Percentiles rank a stretch among this genome's conserved stretches.
phyloP scores from a whole-genome alignment of 2,888 invertebrate species.

The Oligia strigilis region DNA sequence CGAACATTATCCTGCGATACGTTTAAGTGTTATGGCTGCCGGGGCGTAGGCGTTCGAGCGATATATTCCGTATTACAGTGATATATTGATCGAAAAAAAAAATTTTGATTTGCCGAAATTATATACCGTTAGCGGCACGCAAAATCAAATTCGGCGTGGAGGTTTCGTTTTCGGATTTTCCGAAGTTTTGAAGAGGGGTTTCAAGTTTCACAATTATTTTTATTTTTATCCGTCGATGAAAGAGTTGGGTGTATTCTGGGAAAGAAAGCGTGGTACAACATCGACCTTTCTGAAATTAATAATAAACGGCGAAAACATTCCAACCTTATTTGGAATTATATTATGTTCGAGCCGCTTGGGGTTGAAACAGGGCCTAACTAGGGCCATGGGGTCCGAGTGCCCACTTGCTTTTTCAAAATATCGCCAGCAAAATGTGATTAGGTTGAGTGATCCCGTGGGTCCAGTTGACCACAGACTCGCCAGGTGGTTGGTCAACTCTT shows the following conservation, averaged over 20 bases:
- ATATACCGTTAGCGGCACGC: slow-evolving; percentile 37
- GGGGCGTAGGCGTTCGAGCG: slow-evolving; percentile 25
- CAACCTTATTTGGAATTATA: background rate
- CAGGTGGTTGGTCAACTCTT: too few relatives aligned
- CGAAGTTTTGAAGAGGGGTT: slow-evolving; percentile 29
- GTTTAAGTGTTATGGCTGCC: slow-evolving; percentile 74
- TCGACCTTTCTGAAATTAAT: background rate
- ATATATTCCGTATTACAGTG: slow-evolving; percentile 33
- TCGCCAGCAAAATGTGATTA: background rate
- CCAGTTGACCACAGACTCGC: too few relatives aligned
- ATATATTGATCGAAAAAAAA: slow-evolving; percentile 40
- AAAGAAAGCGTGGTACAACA: background rate
- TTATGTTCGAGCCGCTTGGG: background rate
- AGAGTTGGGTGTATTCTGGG: background rate
- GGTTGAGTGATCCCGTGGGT: too few relatives aligned
- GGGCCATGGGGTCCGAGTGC: too few relatives aligned
- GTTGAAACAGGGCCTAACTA: background rate
- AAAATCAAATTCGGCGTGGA: slow-evolving; percentile 28
- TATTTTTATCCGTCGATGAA: slow-evolving; percentile 11
- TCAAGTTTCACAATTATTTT: slow-evolving; percentile 38
- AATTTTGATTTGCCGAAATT: slow-evolving; percentile 55
- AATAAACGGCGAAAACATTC: background rate
- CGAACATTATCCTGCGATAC: slow-evolving; percentile 73
- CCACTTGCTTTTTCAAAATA: background rate
- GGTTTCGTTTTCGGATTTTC: slow-evolving; percentile 16